phyloP scores from a whole-genome alignment of 2,888 invertebrate genomes.

The Hirtodrosophila trivittata region DNA sequence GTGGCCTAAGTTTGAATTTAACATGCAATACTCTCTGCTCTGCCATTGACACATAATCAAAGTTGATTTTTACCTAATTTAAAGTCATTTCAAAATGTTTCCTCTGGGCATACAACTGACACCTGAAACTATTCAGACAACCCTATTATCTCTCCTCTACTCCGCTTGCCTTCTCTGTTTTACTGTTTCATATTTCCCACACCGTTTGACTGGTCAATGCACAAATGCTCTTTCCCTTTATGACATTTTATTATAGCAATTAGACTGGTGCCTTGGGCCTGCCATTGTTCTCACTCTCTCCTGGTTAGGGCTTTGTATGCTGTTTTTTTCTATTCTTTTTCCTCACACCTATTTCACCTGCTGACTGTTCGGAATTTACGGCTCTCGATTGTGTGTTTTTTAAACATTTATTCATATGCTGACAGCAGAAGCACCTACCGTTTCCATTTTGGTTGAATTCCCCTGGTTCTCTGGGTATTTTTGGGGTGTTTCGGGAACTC shows the following conservation, averaged over 20 bases:
- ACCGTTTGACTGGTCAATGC: constrained; percentile 27
- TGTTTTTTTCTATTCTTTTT: constrained; percentile 15
- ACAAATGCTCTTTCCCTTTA: constrained; percentile 51
- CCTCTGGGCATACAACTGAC: not conserved
- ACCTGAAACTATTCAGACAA: no score
- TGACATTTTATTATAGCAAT: constrained; percentile 76
- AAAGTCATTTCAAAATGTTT: constrained; percentile 2
- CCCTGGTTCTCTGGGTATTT: not conserved
- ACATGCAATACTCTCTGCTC: no score
- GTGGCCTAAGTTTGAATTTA: no score
- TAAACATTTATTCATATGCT: constrained; percentile 71
- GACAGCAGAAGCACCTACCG: constrained; percentile 15
- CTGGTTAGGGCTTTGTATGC: constrained; percentile 14
- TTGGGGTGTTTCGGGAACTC: constrained; percentile 2
- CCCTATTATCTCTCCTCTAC: not conserved
- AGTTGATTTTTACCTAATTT: not conserved
- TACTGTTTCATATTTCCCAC: constrained; percentile 29
- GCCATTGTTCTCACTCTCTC: constrained; percentile 44
- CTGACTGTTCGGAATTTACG: constrained; percentile 67
- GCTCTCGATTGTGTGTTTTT: constrained; percentile 58
- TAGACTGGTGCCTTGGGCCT: constrained; percentile 50
- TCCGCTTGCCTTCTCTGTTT: not conserved
- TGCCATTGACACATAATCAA: no score
- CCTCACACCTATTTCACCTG: constrained; percentile 56
- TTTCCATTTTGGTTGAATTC: constrained; percentile 3